These are phyloP conservation scores for Helostoma temminkii DNA, from an alignment of 2,797 vertebrate genomes.

Conservation along the genomic window DNA sequence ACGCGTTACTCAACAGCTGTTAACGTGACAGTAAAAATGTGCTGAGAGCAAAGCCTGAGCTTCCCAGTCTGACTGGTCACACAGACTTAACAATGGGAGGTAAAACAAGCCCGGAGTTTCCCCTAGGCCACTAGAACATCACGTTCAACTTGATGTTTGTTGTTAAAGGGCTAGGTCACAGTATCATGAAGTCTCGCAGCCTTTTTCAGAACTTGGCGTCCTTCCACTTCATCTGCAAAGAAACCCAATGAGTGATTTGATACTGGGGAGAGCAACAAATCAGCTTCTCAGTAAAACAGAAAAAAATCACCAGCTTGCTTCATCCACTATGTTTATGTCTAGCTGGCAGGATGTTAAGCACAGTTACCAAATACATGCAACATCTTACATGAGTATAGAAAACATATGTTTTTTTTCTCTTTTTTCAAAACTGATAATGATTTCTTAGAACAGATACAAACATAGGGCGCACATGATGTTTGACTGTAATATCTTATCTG, in stretches of 20 bases:
- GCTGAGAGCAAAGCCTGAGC: slow-evolving; percentile 41
- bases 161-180: slow-evolving; percentile 58
- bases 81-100: slow-evolving; percentile 66
- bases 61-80: slow-evolving; percentile 67
- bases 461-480: background rate
- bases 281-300: slow-evolving; percentile 7
- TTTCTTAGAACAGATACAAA: background rate
- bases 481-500: background rate
- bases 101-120: slow-evolving; percentile 73
- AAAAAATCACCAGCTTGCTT: background rate
- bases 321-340: slow-evolving; percentile 15
- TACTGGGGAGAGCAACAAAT: too few species aligned
- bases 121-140: slow-evolving; percentile 67
- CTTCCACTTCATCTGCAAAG: slow-evolving; percentile 50
- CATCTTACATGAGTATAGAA: slow-evolving; percentile 5
- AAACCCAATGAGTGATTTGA: slow-evolving; percentile 32
- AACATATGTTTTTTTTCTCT: too few species aligned
- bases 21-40: slow-evolving; percentile 38
- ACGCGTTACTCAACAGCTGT: slow-evolving; percentile 25
- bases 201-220: slow-evolving; percentile 54
- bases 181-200: slow-evolving; percentile 28
- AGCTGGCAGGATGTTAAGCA: background rate
- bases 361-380: background rate
- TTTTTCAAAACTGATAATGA: too few species aligned
- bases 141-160: slow-evolving; percentile 57